Base-by-base conservation (phyloP, 2,888 invertebrate species). In the Tholera decimalis region DNA sequence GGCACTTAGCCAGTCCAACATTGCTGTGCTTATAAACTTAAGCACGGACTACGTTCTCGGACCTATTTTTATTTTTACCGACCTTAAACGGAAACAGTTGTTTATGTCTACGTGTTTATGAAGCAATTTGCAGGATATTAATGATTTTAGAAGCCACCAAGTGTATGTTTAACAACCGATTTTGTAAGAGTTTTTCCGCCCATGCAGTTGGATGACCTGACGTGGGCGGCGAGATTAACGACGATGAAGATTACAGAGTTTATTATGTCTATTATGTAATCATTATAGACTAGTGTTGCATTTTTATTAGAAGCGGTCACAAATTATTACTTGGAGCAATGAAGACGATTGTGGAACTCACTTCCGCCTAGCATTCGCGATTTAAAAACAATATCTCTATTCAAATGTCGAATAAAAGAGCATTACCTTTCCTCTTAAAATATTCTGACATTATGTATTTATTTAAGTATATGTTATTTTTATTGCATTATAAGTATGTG, bases 1-100 rank as follows among this genome's bases (percentile, higher is more conserved):
- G 63, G 47, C 77, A 82, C 80, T 82, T 73, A 71, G 53, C 72
- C 61, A 54, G 51, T 46, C 68, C 68, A 71, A 82, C 66, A 69
- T 63, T 62, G 68, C 35, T 51, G 30, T 69, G 58, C 74, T 73
- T 72, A 60, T 58, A 50, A 24, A 49, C 56, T 70, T 66, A 49
- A 53, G 37, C 61, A 56, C 50, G 33, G 58, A 35, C 11, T 11
- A 33, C 22, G 9, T 18, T 18, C 6, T 43, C 2, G 22, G 28
- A 58, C 41, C 69, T 67, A 65, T 64, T 77, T 78, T 62, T 62
- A 55, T 26, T 77, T 78, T 62, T 65, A 49, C 35, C 43, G 47
- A 68, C 39, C 47, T 62, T 82, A 58, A 35, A 50, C 39, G 33
- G 55, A 56, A 51, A 61, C 60, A 37, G 58, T 73, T 64, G 30